Base-by-base conservation (phyloP, 2,113 vertebrate species). In the Poicephalus gulielmi region DNA sequence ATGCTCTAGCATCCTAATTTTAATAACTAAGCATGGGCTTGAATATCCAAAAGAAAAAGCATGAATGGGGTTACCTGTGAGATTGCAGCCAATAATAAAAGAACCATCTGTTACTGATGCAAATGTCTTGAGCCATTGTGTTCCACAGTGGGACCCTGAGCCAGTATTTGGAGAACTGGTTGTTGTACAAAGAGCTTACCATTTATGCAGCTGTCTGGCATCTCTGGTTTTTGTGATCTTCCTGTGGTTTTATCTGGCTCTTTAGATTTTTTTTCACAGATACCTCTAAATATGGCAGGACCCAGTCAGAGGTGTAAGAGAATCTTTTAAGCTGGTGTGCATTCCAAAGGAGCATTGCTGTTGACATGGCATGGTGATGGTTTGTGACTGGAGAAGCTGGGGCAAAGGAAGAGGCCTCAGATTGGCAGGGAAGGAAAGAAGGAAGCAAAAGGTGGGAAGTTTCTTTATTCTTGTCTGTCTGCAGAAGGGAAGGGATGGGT, bases 121-220 rank as follows among this genome's bases (percentile, higher is more conserved):
- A 50, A 59, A 17, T 0, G 0, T 63, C 10, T 24, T 39, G 31
- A 2, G 13, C 84, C n/a, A 62, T n/a, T 2, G 0, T 59, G 68
- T 37, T 91, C 39, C 64, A 50, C 14, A 60, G 0, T 19, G 22
- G 47, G 5, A 28, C 30, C 35, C 39, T 39, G 41, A 55, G 62
- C 13, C 43, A 46, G 55, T 17, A 66, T 23, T 23, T 12, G 4
- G 31, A 89, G 52, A 94, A 18, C 17, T 27, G 13, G 7, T 73
- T 9, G 3, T 57, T 70, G 55, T 70, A n/a, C 49, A 44, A 47
- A 77, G 52, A 85, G 17, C 10, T 88, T 55, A 9, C 11, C 47
- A 1, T 63, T 81, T 89, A 71, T 78, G 44, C 41, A 67, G 37
- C 16, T 17, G 7, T 49, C 24, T 78, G 82, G 13, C 12, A 25